These are phyloP conservation scores for Lasioglossum pauxillum DNA, from an alignment of 2,888 invertebrate species.

Conservation along the genomic window DNA sequence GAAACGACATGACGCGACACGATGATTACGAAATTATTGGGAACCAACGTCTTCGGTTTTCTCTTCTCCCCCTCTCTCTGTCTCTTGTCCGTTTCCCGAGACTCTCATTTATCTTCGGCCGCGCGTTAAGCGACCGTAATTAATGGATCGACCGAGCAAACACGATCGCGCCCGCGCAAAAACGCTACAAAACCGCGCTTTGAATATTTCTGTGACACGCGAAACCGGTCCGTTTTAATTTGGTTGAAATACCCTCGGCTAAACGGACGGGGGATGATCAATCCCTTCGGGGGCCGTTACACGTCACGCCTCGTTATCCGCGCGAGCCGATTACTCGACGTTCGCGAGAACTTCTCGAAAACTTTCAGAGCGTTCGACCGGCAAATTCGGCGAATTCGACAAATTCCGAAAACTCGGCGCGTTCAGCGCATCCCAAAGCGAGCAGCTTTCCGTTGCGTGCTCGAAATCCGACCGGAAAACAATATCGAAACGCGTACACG, in stretches of 20 bases:
- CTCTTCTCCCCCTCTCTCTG: background rate
- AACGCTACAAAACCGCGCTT: constrained; percentile 32
- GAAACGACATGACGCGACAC: background rate
- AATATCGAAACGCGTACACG: background rate
- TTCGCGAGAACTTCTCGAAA: background rate
- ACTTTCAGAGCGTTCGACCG: background rate
- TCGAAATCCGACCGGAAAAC: background rate
- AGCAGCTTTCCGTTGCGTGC: background rate
- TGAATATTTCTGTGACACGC: constrained; percentile 50
- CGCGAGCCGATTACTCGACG: constrained; percentile 23
- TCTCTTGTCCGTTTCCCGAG: constrained; percentile 5
- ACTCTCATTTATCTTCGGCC: constrained; percentile 64
- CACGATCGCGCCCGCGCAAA: constrained; percentile 47
- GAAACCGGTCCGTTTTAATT: constrained; percentile 63
- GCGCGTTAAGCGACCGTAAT: constrained; percentile 64
- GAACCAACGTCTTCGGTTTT: constrained; percentile 26
- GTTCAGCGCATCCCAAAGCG: background rate
- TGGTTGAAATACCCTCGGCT: constrained; percentile 48
- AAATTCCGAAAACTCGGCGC: background rate
- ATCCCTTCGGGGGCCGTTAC: constrained; percentile 36
- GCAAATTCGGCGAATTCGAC: background rate
- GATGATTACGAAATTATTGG: constrained; percentile 46
- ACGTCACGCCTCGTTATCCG: constrained; percentile 38
- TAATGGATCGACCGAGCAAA: constrained; percentile 56
- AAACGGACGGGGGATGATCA: constrained; percentile 41